Evolutionary conservation across 2,113 vertebrate species (phyloP).

Genomic region (Orthonyx spaldingii): DNA sequence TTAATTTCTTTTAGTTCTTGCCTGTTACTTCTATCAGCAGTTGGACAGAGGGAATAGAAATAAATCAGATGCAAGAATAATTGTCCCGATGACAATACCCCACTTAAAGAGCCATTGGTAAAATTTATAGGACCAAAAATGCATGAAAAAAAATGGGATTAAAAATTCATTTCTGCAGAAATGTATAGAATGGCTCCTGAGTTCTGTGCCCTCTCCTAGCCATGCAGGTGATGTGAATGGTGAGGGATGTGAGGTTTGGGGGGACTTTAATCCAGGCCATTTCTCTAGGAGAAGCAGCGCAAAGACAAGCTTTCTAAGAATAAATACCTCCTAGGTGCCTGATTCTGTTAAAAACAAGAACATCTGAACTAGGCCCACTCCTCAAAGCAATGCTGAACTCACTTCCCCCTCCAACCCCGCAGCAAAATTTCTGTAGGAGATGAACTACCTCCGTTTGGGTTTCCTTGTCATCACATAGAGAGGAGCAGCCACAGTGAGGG

Average conservation of each 20-base stretch:
- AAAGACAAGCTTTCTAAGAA: background rate
- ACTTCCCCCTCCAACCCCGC: background rate
- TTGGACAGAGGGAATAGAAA: background rate
- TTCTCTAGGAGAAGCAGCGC: background rate
- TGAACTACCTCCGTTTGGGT: background rate
- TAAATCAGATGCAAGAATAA: background rate
- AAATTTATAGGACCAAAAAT: background rate
- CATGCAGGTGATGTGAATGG: background rate
- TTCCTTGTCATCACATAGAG: background rate
- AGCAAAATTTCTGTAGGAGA: background rate
- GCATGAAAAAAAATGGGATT: background rate
- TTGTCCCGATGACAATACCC: background rate
- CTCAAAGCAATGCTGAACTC: background rate
- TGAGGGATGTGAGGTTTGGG: background rate
- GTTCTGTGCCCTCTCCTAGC: background rate
- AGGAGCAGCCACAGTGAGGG: background rate
- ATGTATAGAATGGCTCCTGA: accelerated
- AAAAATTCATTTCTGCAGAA: background rate
- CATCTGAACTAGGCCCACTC: background rate
- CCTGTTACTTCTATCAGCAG: conserved; percentile 18
- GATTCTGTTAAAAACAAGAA: background rate
- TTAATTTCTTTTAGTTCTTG: conserved; percentile 41
- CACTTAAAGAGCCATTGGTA: background rate
- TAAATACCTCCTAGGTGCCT: background rate
- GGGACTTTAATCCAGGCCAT: background rate